Evolutionary conservation across 2,888 invertebrate genomes (phyloP).

Genomic region (Hypercompe scribonia): DNA sequence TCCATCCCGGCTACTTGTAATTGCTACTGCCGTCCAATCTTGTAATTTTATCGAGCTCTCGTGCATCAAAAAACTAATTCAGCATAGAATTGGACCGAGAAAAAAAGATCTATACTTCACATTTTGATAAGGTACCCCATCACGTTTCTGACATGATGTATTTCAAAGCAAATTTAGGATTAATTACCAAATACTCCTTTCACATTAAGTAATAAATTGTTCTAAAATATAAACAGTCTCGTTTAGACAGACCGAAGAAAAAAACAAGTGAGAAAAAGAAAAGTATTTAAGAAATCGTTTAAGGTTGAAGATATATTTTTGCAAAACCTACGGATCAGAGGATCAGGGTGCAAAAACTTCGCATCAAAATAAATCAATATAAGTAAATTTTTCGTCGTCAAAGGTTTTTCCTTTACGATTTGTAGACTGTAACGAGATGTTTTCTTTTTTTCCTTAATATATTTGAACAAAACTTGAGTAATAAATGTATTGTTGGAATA

Average conservation of each 20-base stretch:
- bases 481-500: constrained; percentile 32
- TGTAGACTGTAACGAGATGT: constrained; percentile 24
- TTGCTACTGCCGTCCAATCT: too few species aligned
- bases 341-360: neutral
- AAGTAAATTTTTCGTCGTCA: constrained; percentile 27
- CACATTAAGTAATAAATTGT: too few species aligned
- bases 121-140: too few species aligned
- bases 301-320: neutral
- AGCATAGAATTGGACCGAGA: too few species aligned
- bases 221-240: neutral
- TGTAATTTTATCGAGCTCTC: too few species aligned
- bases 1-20: too few species aligned
- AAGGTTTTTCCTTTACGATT: constrained; percentile 16
- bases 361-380: constrained; percentile 14
- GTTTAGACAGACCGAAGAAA: neutral
- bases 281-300: neutral
- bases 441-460: constrained; percentile 18
- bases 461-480: constrained; percentile 33
- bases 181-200: too few species aligned
- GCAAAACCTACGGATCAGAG: neutral
- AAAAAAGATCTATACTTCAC: too few species aligned
- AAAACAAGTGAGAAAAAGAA: neutral
- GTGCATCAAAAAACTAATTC: too few species aligned
- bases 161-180: too few species aligned
- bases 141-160: too few species aligned